phyloP scores from a whole-genome alignment of 1,140 invertebrate genomes.

The Drosophila athabasca region DNA sequence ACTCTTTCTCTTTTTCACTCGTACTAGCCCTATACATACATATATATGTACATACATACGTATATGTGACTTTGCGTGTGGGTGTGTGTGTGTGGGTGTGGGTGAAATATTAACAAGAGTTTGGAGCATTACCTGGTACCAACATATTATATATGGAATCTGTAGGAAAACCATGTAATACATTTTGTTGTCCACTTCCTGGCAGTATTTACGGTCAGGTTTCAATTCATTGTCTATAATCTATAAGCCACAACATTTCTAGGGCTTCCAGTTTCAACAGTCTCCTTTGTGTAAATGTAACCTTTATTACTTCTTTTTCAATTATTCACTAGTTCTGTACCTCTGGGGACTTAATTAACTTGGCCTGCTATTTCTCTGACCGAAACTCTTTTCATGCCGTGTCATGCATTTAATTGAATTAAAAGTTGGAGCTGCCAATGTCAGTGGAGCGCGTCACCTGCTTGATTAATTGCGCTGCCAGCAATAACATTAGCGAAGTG shows the following conservation, averaged over 20 bases:
- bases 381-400: not conserved
- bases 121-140: no score
- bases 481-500: not conserved
- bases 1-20: not conserved
- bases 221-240: no score
- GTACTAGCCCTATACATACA: no score
- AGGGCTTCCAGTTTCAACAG: no score
- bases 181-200: no score
- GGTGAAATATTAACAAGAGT: not conserved
- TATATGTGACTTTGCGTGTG: slow-evolving; percentile 1
- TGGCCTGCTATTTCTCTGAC: not conserved
- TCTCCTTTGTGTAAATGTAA: not conserved
- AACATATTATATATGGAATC: no score
- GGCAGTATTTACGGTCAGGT: no score
- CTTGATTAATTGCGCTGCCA: slow-evolving; percentile 43
- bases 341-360: slow-evolving; percentile 28
- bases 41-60: no score
- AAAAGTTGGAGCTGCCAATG: slow-evolving; percentile 37
- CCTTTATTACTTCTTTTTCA: not conserved
- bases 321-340: slow-evolving; percentile 23
- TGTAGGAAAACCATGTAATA: no score
- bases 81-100: slow-evolving; percentile 8
- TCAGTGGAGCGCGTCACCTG: slow-evolving; percentile 20
- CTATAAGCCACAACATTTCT: no score
- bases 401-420: slow-evolving; percentile 52